Base-by-base conservation (phyloP, 2,797 vertebrate species). In the Rhodeus uyekii region DNA sequence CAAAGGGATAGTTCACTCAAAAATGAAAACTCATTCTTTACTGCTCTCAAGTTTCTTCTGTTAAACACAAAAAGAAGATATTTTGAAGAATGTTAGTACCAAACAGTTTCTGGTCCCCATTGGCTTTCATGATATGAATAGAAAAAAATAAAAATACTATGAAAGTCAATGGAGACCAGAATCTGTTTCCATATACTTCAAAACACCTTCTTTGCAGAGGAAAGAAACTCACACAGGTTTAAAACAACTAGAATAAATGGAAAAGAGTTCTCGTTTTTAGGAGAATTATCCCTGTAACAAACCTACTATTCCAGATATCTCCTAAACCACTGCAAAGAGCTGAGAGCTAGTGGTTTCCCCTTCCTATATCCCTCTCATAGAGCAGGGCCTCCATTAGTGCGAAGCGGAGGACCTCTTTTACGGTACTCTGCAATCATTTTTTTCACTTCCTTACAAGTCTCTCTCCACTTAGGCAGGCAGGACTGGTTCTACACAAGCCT, bases 391-490 rank as follows among this genome's bases (percentile, higher is more conserved):
- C 61, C 60, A 55, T 75, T 81, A 75, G 46, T 24, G 39, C 13
- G 36, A 22, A 44, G 38, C 36, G 8, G 24, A 42, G 10, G 18
- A 39, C 60, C 46, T 24, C 32, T 80, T 73, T 80, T 48, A 27
- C 29, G 29, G 19, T 38, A 42, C 34, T 74, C 71, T 44, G 73
- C 50, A 82, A 82, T 82, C 63, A 36, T 38, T 60, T 44, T 19
- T 48, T 68, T 42, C 9, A 44, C 63, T 75, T 60, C 22, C 50
- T 60, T 63, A 34, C 72, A 75, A 14, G n/a, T 38, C n/a, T 42
- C 12, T 16, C 10, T 39, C 34, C 29, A 65, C 55, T 55, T 34
- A 65, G 36, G 32, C 16, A 46, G 42, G 22, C 32, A 22, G 6
- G 24, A 14, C 60, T 39, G 24, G 46, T 16, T 34, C 69, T n/a